Base-by-base conservation (phyloP, 2,888 invertebrate species). In the Litoditis marina region DNA sequence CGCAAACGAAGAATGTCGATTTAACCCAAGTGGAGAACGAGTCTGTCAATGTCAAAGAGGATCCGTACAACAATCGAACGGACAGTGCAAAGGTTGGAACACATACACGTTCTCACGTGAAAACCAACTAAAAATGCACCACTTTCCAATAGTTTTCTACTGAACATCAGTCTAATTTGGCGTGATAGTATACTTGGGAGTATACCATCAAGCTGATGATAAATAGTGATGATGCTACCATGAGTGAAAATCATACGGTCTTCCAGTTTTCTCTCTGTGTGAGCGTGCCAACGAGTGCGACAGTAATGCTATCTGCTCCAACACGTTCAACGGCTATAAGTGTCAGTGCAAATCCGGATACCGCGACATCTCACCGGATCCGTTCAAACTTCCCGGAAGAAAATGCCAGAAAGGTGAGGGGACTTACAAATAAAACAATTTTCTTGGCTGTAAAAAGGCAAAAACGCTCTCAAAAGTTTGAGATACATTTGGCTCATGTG, bases 301-400 rank as follows among this genome's bases (percentile, higher is more conserved):
- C 51, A 52, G 53, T n/a, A 78, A 77, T 46, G 79, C 79, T 27
- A 69, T 75, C 61, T 79, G 79, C 64, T 79, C 79, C 19, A 79
- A 79, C 64, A 74, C 77, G 8, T 79, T 74, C 63, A 71, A 77
- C 55, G 74, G 76, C 2, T 69, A 67, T 54, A 70, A 74, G 53
- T 79, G 79, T 60, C 76, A 78, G 52, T 81, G 80, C 62, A 76
- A 74, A 58, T 54, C 65, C n/a, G 77, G 76, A 28, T 75, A 49
- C 62, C 50, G 65, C 13, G 79, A 79, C 63, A 68, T 72, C 0
- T 79, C 78, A 1, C 72, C 76, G 27, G 78, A 80, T 55, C 73
- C 75, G 30, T 47, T 69, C 42, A 59, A 64, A 31, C 52, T 66
- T 3, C 79, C 79, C 1, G 80, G 80, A 42, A 66, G 80, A 50